These are phyloP conservation scores for Pipistrellus pygmaeus DNA, from an alignment of 2,797 vertebrate species.

Conservation along the genomic window DNA sequence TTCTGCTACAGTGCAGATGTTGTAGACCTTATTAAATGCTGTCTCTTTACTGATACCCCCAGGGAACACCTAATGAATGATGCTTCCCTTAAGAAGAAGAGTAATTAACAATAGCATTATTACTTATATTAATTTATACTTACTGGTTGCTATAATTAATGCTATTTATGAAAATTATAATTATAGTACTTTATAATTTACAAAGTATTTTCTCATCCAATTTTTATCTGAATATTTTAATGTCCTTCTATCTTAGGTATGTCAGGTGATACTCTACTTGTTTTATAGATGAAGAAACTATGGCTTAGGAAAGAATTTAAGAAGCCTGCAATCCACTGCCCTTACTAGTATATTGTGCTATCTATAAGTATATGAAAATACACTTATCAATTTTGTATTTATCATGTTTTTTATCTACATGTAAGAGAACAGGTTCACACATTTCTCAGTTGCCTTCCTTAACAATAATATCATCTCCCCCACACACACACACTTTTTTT, in stretches of 20 bases:
- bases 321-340: background rate
- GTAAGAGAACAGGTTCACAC: background rate
- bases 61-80: conserved; percentile 71
- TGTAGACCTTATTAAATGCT: conserved; percentile 60
- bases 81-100: conserved; percentile 70
- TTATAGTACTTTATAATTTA: conserved; percentile 71
- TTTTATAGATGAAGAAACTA: conserved; percentile 4
- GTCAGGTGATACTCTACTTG: background rate
- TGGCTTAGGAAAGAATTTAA: background rate
- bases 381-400: background rate
- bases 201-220: conserved; percentile 74
- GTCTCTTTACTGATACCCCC: conserved; percentile 51
- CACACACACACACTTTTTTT: background rate
- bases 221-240: conserved; percentile 68
- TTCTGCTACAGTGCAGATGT: conserved; percentile 50
- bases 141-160: conserved; percentile 77
- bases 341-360: background rate
- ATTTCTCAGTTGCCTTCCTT: background rate
- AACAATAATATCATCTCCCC: background rate
- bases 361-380: background rate
- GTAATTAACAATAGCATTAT: conserved; percentile 78
- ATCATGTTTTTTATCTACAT: background rate
- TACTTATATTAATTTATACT: conserved; percentile 78
- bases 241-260: background rate
- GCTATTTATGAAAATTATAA: conserved; percentile 79